Percentiles rank a stretch among this genome's conserved stretches.
phyloP scores from a whole-genome alignment of 1,140 invertebrate genomes.

The Diabrotica virgifera region DNA sequence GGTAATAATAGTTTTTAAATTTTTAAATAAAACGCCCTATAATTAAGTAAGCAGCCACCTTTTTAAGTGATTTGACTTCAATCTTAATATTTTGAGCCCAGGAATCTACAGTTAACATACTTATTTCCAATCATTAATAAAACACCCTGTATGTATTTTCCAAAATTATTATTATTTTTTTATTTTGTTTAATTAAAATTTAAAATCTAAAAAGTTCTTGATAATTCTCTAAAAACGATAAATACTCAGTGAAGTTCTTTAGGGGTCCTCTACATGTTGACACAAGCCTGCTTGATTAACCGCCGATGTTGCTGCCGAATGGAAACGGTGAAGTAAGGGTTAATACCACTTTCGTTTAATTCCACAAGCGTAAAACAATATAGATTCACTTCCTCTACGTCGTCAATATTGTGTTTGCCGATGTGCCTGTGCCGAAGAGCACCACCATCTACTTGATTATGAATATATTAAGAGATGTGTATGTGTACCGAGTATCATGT shows the following conservation, averaged over 20 bases:
- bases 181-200: no score
- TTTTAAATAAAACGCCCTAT: no score
- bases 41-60: no score
- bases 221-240: no score
- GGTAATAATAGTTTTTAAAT: no score
- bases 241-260: neutral
- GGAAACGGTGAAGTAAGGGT: constrained; percentile 30
- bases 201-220: no score
- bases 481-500: constrained; percentile 25
- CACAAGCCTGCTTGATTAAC: constrained; percentile 35
- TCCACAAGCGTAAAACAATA: constrained; percentile 41
- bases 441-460: constrained; percentile 37
- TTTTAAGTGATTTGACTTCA: no score
- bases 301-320: constrained; percentile 22
- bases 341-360: constrained; percentile 43
- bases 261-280: constrained; percentile 21
- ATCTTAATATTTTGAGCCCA: no score
- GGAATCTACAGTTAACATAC: no score
- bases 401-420: constrained; percentile 42
- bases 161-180: no score
- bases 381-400: constrained; percentile 19
- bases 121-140: no score
- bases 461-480: constrained; percentile 38
- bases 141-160: no score
- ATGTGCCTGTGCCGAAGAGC: constrained; percentile 19